phyloP scores from a whole-genome alignment of 1,140 invertebrate species.

The Platyscapa corneri region DNA sequence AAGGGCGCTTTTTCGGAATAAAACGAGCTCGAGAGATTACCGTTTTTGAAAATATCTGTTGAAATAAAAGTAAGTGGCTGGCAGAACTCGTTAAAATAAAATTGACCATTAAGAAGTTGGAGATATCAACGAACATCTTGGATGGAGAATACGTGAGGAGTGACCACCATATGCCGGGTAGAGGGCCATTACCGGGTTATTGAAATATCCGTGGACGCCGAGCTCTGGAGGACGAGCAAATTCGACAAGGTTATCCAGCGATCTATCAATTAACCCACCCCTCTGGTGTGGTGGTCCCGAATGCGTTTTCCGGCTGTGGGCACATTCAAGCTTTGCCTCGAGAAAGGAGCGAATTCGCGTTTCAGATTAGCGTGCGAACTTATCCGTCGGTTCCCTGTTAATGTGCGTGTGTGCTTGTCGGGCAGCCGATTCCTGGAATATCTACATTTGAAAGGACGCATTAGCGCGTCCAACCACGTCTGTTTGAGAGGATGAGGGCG shows the following conservation, averaged over 20 bases:
- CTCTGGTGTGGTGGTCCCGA: not conserved
- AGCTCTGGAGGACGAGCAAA: not conserved
- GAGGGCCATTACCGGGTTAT: not conserved
- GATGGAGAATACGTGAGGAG: not conserved
- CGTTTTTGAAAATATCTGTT: not conserved
- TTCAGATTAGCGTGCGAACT: slow-evolving; percentile 21
- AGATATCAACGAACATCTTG: not conserved
- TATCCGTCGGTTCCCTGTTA: not conserved
- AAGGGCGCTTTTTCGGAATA: not conserved
- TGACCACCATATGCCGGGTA: not conserved
- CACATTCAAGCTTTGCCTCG: not conserved
- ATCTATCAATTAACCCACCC: not conserved
- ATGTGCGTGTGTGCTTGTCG: not conserved
- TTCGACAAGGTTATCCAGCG: slow-evolving; percentile 18
- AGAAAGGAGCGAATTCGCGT: not conserved
- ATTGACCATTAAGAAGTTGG: not conserved
- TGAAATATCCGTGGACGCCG: slow-evolving; percentile 22
- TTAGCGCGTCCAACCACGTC: not conserved
- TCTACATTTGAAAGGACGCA: slow-evolving; percentile 22
- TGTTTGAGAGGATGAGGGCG: not conserved
- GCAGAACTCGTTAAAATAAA: not conserved
- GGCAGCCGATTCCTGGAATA: not conserved
- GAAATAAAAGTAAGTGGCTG: not conserved
- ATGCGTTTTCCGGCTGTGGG: not conserved
- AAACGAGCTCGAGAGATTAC: not conserved